Percentiles rank a stretch among this genome's conserved stretches.
Evolutionary conservation across 2,888 invertebrate genomes (phyloP).

Genomic region (Acheta domesticus): DNA sequence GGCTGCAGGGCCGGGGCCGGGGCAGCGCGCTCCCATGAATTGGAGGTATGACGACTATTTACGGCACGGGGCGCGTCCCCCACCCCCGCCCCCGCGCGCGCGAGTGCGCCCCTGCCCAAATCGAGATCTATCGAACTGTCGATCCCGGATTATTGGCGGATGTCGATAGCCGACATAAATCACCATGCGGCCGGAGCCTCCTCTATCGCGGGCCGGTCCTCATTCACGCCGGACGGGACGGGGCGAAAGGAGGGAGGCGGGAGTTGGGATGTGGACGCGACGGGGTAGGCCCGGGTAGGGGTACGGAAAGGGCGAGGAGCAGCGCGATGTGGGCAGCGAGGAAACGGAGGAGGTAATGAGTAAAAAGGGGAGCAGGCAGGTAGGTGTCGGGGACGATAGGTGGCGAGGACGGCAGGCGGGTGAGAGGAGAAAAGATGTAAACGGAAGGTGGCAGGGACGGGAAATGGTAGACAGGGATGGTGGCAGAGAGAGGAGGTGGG

Average conservation of each 20-base stretch:
- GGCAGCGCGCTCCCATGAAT: not conserved
- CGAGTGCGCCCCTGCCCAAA: not conserved
- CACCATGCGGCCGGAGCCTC: not conserved
- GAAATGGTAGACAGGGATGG: too few relatives aligned
- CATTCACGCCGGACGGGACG: not conserved
- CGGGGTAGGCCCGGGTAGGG: not conserved
- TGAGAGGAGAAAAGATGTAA: too few relatives aligned
- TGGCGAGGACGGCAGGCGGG: too few relatives aligned
- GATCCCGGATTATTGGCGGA: conserved; percentile 3
- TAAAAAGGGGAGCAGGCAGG: not conserved
- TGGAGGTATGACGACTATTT: not conserved
- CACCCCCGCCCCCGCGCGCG: not conserved
- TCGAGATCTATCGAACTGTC: conserved; percentile 18
- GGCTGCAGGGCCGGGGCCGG: too few relatives aligned
- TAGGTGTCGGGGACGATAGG: too few relatives aligned
- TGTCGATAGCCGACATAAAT: not conserved
- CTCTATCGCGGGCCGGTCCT: not conserved
- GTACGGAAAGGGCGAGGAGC: not conserved
- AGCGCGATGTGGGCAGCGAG: too few relatives aligned
- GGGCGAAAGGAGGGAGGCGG: not conserved
- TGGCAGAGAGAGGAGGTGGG: too few relatives aligned
- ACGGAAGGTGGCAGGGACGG: too few relatives aligned
- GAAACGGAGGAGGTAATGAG: not conserved
- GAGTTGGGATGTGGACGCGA: not conserved
- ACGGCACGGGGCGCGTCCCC: not conserved